phyloP scores from a whole-genome alignment of 2,888 invertebrate species.

The Rugalucina vietnamica region DNA sequence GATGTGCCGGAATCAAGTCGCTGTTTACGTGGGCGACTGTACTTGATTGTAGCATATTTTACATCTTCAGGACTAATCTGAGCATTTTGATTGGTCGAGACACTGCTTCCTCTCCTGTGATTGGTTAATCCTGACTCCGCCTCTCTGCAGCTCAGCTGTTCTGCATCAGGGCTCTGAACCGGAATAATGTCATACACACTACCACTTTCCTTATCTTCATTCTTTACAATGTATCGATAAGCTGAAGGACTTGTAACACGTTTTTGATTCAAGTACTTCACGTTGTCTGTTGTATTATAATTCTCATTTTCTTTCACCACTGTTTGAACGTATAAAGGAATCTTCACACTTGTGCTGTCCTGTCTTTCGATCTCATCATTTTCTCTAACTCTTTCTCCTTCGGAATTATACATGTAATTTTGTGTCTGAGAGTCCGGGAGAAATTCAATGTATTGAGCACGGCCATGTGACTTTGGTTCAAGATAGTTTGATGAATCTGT shows the following conservation, averaged over 20 bases:
- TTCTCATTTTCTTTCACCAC: constrained; percentile 61
- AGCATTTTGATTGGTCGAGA: neutral
- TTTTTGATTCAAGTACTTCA: constrained; percentile 54
- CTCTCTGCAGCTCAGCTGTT: neutral
- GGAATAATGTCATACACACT: neutral
- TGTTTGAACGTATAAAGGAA: constrained; percentile 63
- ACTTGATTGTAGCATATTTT: constrained; percentile 7
- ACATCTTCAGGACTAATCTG: neutral
- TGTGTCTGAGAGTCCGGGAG: constrained; percentile 62
- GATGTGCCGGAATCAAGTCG: constrained; percentile 58
- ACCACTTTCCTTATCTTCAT: neutral
- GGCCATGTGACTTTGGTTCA: constrained; percentile 57
- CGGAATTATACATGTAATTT: constrained; percentile 54
- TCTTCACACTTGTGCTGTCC: neutral
- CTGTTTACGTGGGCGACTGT: constrained; percentile 29
- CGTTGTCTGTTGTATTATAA: constrained; percentile 46
- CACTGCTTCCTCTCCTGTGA: neutral
- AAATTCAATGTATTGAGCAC: constrained; percentile 67
- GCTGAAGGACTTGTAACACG: neutral
- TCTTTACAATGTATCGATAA: neutral
- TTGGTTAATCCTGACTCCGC: neutral
- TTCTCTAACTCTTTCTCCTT: constrained; percentile 52
- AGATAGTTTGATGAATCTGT: constrained; percentile 64
- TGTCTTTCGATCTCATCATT: neutral
- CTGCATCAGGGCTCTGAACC: neutral